A percentile compares a stretch with the other conserved stretches of the same genome.
phyloP scores from a whole-genome alignment of 1,140 invertebrate genomes.

The Heliconius melpomene region DNA sequence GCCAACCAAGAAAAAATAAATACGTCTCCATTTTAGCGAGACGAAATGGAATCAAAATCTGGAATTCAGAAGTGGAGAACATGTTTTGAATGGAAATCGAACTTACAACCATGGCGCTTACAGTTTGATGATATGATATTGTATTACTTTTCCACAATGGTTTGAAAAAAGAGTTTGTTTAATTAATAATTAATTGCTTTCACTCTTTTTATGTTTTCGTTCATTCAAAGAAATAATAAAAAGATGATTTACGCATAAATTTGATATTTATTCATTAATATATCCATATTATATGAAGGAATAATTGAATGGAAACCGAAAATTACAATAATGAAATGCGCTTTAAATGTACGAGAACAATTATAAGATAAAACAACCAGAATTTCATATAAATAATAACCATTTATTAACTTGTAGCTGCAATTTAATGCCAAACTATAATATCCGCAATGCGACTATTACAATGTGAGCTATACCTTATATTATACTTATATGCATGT shows the following conservation, averaged over 20 bases:
- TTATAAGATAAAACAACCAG: not conserved
- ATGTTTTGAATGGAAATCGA: no score
- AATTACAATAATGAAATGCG: not conserved
- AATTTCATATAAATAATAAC: not conserved
- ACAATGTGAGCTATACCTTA: not conserved
- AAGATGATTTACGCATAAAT: not conserved
- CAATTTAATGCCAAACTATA: not conserved
- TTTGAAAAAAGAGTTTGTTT: no score
- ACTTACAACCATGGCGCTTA: no score
- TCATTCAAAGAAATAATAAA: not conserved
- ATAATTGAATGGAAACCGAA: not conserved
- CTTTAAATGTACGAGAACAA: not conserved
- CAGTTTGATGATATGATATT: no score
- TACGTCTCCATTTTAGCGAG: no score
- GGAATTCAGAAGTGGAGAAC: no score
- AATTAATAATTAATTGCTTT: no score
- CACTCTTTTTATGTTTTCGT: not conserved
- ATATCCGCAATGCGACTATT: slow-evolving; percentile 1
- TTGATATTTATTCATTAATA: not conserved
- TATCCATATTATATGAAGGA: not conserved
- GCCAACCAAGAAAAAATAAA: no score
- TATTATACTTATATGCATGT: not conserved
- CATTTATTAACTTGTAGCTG: slow-evolving; percentile 2
- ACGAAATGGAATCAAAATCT: no score
- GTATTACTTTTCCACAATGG: no score